Percentiles rank a stretch among this genome's conserved stretches.
Conservation (phyloP, 2,113 vertebrate genomes). For the Sturnira hondurensis region DNA sequence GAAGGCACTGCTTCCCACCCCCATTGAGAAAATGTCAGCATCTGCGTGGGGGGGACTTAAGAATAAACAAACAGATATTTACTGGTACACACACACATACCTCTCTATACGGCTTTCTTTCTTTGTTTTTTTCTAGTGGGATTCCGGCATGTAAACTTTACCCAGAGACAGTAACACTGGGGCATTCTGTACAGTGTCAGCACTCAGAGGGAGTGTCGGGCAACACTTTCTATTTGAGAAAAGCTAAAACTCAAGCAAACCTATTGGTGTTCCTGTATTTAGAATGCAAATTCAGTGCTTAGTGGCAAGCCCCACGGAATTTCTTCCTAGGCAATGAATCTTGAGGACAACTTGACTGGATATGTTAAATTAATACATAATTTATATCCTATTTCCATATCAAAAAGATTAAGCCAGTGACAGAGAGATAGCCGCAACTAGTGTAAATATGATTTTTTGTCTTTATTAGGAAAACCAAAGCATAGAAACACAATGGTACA, state of each 20-base stretch:
- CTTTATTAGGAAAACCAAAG: background rate
- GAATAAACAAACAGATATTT: background rate
- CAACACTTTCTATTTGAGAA: background rate
- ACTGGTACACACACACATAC: fast-evolving
- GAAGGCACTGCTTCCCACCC: background rate
- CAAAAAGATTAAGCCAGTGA: background rate
- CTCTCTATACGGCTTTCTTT: background rate
- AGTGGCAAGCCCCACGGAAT: background rate
- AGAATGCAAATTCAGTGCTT: background rate
- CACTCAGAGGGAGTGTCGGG: background rate
- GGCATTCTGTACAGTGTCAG: background rate
- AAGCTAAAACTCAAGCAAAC: background rate
- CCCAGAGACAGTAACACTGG: background rate
- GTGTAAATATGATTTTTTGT: background rate
- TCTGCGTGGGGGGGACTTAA: background rate
- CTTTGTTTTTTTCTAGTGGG: background rate
- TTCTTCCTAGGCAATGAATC: background rate
- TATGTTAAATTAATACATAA: background rate
- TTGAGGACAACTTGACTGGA: background rate
- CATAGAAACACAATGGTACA: background rate
- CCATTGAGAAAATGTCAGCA: background rate
- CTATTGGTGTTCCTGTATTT: background rate
- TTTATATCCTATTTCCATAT: background rate
- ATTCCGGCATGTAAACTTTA: background rate
- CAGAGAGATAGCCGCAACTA: background rate